Evolutionary conservation across 2,113 vertebrate species (phyloP).

Genomic region (Apodemus speciosus): DNA sequence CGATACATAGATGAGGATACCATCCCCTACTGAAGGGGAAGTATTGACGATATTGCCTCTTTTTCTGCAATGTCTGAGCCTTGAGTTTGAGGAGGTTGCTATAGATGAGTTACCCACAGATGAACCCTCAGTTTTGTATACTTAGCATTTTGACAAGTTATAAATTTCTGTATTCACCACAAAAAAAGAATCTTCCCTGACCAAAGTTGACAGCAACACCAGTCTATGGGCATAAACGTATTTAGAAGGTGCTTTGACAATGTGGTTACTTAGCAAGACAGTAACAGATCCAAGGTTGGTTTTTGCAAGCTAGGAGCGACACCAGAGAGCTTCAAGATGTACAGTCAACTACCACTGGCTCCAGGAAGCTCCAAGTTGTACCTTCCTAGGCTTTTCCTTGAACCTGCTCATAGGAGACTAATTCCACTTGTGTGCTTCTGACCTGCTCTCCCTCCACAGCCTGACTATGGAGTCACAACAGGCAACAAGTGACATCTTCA

Average conservation of each 20-base stretch:
- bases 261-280: not conserved
- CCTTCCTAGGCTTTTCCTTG: not conserved
- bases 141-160: not conserved
- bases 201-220: not conserved
- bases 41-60: not conserved
- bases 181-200: not conserved
- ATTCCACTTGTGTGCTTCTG: not conserved
- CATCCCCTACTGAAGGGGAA: too few relatives aligned
- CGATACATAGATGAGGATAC: rapidly evolving
- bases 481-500: not conserved
- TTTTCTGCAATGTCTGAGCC: not conserved
- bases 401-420: not conserved
- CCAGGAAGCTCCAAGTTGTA: not conserved
- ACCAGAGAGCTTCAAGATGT: not conserved
- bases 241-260: not conserved
- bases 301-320: not conserved
- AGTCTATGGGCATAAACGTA: not conserved
- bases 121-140: not conserved
- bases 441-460: not conserved
- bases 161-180: not conserved
- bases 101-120: not conserved
- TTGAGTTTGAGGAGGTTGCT: not conserved
- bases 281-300: too few relatives aligned
- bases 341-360: not conserved
- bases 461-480: not conserved